Base-by-base conservation (phyloP, 1,140 invertebrate genomes). In the Drosophila biarmipes region DNA sequence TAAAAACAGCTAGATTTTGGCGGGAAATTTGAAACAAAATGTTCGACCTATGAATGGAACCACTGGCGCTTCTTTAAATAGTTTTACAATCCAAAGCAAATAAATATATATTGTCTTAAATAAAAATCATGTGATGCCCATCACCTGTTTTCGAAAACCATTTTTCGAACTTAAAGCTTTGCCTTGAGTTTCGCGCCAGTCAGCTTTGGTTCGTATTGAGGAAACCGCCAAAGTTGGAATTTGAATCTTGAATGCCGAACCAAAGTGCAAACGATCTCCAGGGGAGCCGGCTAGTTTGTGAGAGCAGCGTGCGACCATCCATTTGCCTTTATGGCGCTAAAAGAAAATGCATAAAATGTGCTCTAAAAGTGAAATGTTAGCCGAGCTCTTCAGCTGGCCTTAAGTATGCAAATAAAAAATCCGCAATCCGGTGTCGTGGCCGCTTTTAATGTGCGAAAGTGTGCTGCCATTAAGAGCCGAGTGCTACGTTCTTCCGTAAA, bases 371-470 rank as follows among this genome's bases (percentile, higher is more conserved):
- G 78, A 81, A 81, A 81, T 75, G 63, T 51, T 35, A 35, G 49
- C 24, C 17, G n/a, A 37, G 57, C 31, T 35, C 14, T 19, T 54
- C 7, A 45, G 15, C 56, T 49, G 62, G 75, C 69, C 61, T 78
- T 78, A 46, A 66, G 74, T 74, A 82, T 68, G 79, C 69, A 64
- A 84, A 82, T 74, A 61, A 82, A 78, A 61, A 46, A 82, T 58
- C 40, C 53, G 35, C 73, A 34, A 64, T 79, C 67, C 55, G 46
- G 38, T 38, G 43, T 37, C 17, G 37, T 71, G 64, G 42, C 45
- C 55, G 51, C 27, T 63, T 79, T 84, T 80, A 58, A 76, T 84
- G 61, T 76, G 59, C 80, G 80, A 84, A 82, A 82, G 80, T 82
- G 59, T 71, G 68, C 35, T 56, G 62, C 27, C 51, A 31, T 49